Conservation (phyloP, 1,140 invertebrate genomes). For the Pseudachorutes palmiensis region DNA sequence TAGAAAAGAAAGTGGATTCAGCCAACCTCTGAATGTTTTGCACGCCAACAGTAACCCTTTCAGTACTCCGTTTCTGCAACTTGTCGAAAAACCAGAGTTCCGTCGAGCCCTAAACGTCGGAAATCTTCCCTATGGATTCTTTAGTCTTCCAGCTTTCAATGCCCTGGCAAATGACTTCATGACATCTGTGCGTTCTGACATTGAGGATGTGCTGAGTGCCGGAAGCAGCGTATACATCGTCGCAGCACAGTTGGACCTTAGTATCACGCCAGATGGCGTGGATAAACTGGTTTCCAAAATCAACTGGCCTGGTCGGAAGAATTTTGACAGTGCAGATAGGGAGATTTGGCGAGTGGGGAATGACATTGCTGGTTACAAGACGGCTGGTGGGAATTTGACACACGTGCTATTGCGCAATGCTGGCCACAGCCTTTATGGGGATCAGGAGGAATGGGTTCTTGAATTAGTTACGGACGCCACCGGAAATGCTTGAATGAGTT, state of each 20-base stretch:
- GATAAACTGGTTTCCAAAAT: constrained; percentile 1
- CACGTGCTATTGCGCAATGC: constrained; percentile 19
- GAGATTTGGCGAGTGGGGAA: constrained; percentile 11
- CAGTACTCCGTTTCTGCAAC: constrained; percentile 41
- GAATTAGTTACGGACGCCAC: constrained; percentile 8
- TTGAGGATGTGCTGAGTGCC: constrained; percentile 3
- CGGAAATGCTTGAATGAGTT: too few species aligned
- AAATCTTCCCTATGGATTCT: constrained; percentile 42
- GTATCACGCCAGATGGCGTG: not conserved
- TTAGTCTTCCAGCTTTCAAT: constrained; percentile 26
- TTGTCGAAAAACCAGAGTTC: constrained; percentile 41
- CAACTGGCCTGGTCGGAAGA: not conserved
- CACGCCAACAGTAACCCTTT: not conserved
- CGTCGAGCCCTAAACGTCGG: constrained; percentile 48
- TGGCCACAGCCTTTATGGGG: constrained; percentile 4
- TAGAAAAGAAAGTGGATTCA: not conserved
- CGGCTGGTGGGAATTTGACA: constrained; percentile 1
- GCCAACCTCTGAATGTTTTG: not conserved
- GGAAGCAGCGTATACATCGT: not conserved
- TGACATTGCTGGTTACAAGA: constrained; percentile 6
- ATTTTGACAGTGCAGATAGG: constrained; percentile 7
- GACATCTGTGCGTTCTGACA: constrained; percentile 6
- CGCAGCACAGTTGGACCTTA: constrained; percentile 6
- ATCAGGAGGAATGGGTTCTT: constrained; percentile 5
- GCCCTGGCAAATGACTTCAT: constrained; percentile 13